Percentiles rank a stretch among this genome's conserved stretches.
Evolutionary conservation across 2,797 vertebrate genomes (phyloP).

Genomic region (Mormyrus proboscirostris): DNA sequence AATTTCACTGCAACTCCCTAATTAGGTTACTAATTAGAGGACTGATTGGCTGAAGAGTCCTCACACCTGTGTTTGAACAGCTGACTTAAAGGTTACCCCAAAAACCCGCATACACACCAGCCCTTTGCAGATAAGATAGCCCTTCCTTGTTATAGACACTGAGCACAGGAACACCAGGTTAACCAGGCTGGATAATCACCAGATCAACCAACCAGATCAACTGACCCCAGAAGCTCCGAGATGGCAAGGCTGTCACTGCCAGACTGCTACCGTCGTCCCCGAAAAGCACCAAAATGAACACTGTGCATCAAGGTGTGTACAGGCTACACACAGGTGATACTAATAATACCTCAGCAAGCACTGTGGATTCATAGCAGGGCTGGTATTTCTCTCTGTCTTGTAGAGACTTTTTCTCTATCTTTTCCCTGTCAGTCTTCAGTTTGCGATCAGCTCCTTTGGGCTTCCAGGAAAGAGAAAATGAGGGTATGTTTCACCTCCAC

Average conservation of each 20-base stretch:
- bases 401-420: constrained; percentile 80
- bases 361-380: constrained; percentile 76
- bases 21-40: background rate
- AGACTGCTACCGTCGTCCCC: background rate
- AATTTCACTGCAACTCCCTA: background rate
- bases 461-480: constrained; percentile 46
- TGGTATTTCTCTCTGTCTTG: constrained; percentile 70
- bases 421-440: constrained; percentile 90
- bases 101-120: background rate
- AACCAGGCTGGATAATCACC: background rate
- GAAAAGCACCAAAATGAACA: background rate
- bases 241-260: background rate
- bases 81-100: background rate
- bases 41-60: background rate
- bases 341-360: constrained; percentile 75
- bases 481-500: background rate
- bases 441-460: constrained; percentile 96
- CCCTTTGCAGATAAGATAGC: background rate
- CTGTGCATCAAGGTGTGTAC: background rate
- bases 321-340: background rate
- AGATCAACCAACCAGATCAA: background rate
- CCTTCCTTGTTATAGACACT: background rate
- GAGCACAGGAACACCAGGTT: background rate
- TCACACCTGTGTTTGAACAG: background rate
- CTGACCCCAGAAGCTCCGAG: background rate